Conservation (phyloP, 2,888 invertebrate species). For the Pollenia labialis region DNA sequence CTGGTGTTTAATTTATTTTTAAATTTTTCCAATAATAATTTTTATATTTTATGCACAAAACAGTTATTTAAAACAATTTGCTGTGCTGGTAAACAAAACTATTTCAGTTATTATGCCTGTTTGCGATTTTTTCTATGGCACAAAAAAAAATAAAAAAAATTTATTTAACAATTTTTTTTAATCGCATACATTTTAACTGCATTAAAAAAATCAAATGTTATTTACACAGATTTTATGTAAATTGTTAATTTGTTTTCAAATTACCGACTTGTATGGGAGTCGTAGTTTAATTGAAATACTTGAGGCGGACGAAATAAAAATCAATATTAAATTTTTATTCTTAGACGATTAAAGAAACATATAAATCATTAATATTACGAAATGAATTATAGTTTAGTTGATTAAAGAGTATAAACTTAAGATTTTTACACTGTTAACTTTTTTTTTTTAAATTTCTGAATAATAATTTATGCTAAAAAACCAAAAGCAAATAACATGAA, state of each 20-base stretch:
- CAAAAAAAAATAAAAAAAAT: background rate
- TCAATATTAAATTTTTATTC: background rate
- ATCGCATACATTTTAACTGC: background rate
- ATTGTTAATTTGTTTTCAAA: slow-evolving; percentile 11
- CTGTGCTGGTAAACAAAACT: background rate
- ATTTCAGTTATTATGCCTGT: background rate
- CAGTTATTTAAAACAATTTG: slow-evolving; percentile 33
- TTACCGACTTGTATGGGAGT: background rate
- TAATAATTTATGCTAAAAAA: no score
- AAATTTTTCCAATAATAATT: background rate
- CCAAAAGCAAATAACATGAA: no score
- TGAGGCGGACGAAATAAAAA: background rate
- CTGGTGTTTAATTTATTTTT: slow-evolving; percentile 22
- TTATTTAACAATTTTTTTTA: background rate
- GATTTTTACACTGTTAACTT: no score
- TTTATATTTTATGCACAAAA: background rate
- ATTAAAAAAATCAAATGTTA: background rate
- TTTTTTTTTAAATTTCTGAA: no score
- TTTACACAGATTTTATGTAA: slow-evolving; percentile 33
- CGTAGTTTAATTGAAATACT: background rate
- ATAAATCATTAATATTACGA: background rate
- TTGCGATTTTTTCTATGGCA: background rate
- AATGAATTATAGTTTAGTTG: background rate
- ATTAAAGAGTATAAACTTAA: background rate
- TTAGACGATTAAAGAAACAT: background rate